These are phyloP conservation scores for Dromius quadrimaculatus DNA, from an alignment of 2,888 invertebrate genomes.

Conservation along the genomic window DNA sequence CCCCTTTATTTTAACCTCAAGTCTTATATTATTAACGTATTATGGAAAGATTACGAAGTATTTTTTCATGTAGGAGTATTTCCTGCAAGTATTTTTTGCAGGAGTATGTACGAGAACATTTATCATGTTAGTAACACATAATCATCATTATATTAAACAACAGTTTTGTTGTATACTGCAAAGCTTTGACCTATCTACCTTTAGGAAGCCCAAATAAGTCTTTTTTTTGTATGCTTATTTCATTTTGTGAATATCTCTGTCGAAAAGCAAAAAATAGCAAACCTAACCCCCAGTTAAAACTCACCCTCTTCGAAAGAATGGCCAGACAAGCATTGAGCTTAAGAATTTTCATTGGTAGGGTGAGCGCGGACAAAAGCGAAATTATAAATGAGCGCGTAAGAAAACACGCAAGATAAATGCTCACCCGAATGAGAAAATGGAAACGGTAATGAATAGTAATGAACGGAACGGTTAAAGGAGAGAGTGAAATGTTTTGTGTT, in stretches of 20 bases:
- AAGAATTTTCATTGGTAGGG: no score
- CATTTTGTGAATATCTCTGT: no score
- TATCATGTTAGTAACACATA: not conserved
- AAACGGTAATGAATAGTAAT: constrained; percentile 65
- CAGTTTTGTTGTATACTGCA: not conserved
- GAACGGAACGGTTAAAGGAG: constrained; percentile 65
- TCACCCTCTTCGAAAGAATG: no score
- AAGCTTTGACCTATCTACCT: no score
- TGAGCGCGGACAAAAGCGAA: constrained; percentile 57
- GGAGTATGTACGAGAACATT: no score
- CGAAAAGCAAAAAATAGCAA: no score
- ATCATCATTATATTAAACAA: not conserved
- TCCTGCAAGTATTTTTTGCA: not conserved
- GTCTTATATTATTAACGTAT: constrained; percentile 25
- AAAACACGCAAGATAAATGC: constrained; percentile 64
- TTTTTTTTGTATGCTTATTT: no score
- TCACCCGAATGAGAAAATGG: constrained; percentile 64
- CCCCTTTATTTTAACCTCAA: constrained; percentile 5
- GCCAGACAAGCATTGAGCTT: no score
- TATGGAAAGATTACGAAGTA: constrained; percentile 2
- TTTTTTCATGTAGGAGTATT: not conserved
- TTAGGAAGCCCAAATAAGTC: no score
- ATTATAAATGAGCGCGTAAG: constrained; percentile 62
- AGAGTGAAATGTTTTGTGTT: constrained; percentile 62
- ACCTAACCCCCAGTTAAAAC: no score